These are phyloP conservation scores for Holacanthus passer DNA, from an alignment of 2,113 vertebrate species.

Conservation along the genomic window DNA sequence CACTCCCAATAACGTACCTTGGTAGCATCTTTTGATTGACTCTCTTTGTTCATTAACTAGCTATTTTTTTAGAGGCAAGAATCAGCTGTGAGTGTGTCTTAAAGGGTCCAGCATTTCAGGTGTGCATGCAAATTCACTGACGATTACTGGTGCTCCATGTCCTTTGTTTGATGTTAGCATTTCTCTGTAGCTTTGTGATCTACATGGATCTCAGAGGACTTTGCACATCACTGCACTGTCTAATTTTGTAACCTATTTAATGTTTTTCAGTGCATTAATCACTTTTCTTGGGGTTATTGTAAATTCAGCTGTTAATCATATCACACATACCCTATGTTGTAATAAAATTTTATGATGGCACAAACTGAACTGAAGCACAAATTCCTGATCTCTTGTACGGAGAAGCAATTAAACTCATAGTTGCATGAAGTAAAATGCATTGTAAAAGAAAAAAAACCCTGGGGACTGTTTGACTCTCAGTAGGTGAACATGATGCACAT, in stretches of 20 bases:
- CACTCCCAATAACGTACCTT: neutral
- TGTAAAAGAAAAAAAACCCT: neutral
- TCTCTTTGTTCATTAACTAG: neutral
- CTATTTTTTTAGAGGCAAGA: neutral
- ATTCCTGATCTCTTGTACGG: neutral
- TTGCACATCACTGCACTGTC: constrained; percentile 7
- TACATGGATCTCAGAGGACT: neutral
- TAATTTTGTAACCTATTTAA: constrained; percentile 22
- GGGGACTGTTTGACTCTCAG: constrained; percentile 1
- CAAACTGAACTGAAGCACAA: neutral
- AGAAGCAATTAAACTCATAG: neutral
- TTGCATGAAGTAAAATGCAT: neutral
- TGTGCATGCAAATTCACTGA: neutral
- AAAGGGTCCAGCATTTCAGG: neutral
- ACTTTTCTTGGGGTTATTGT: neutral
- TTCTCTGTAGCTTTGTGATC: neutral
- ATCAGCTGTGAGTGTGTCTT: neutral
- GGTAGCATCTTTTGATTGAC: neutral
- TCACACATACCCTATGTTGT: constrained; percentile 33
- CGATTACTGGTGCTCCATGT: neutral
- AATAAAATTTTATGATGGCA: constrained; percentile 6
- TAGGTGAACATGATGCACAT: constrained; percentile 33
- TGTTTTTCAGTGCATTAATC: constrained; percentile 24
- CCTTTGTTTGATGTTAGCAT: neutral
- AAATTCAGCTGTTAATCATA: constrained; percentile 52